Base-by-base conservation (phyloP, 2,797 vertebrate genomes). In the Telmatherina bonti region DNA sequence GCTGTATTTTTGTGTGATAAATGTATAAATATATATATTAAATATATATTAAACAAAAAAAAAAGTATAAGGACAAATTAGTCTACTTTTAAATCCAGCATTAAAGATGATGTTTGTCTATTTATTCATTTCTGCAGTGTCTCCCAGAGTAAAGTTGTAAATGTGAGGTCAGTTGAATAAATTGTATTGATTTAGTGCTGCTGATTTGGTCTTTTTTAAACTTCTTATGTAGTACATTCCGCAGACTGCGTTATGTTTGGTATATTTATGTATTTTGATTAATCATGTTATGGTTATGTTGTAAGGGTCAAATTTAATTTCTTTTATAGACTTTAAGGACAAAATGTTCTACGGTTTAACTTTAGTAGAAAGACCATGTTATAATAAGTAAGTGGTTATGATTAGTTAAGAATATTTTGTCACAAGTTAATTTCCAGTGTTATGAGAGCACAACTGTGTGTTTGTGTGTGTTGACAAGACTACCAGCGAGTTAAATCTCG, bases 1-100 rank as follows among this genome's bases (percentile, higher is more conserved):
- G 57, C 62, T 92, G 87, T 93, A 91, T 94, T 92, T 93, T 91
- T 92, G 87, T 93, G 92, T 91, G 79, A 85, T 86, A 78, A 74
- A 84, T 93, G 78, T 92, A 13, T 24, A 51, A 51, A 87, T 77
- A 88, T 86, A 85, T 90, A 85, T 76, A 87, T 83, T 47, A 88
- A 85, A 85, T 90, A 85, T 76, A 87, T 84, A 81, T 49, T 16
- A 41, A 41, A 41, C 38, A n/a, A n/a, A n/a, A n/a, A 68, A 83
- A 82, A 69, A 76, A 63, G 60, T 30, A 57, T 66, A 79, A 65
- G 57, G 81, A 76, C 59, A 85, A 82, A 85, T 49, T n/a, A 78
- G 70, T 86, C 80, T 79, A 87, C 78, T 87, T 92, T 86, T 80
- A 81, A 91, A 87, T 70, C 68, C 79, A 83, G 63, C 79, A 78